phyloP scores from a whole-genome alignment of 1,140 invertebrate species.

The Trichomalopsis sarcophagae region DNA sequence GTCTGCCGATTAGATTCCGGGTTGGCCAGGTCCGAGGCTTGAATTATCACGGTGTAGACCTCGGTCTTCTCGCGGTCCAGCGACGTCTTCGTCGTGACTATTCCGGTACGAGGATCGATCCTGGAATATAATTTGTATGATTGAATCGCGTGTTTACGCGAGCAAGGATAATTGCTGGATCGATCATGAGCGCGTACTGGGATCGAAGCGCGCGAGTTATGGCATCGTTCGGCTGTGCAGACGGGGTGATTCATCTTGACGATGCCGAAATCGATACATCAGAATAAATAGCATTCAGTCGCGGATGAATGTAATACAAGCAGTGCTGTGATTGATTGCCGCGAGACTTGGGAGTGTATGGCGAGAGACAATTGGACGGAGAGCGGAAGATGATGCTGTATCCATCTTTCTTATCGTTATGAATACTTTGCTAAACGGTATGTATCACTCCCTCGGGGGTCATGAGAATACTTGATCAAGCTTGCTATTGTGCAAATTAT shows the following conservation, averaged over 20 bases:
- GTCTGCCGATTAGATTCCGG: constrained; percentile 82
- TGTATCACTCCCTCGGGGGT: background rate
- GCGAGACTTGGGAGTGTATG: background rate
- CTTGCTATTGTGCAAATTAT: background rate
- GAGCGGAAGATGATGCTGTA: background rate
- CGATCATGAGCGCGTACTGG: background rate
- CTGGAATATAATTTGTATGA: background rate
- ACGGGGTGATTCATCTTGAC: background rate
- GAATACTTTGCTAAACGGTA: background rate
- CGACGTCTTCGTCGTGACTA: constrained; percentile 86
- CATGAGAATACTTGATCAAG: background rate
- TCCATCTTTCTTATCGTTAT: background rate
- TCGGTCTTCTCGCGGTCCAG: constrained; percentile 93
- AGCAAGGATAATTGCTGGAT: background rate
- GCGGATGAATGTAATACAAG: background rate
- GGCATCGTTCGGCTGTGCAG: background rate
- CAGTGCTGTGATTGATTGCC: background rate
- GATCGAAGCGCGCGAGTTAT: background rate
- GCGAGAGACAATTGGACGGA: background rate
- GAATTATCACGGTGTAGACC: constrained; percentile 89
- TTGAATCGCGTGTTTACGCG: too few relatives aligned
- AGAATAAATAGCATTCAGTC: too few relatives aligned
- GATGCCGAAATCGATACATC: background rate
- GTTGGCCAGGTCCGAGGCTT: constrained; percentile 89
- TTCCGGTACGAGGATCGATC: constrained; percentile 89